phyloP scores from a whole-genome alignment of 2,797 vertebrate species.

The Aeoliscus strigatus region DNA sequence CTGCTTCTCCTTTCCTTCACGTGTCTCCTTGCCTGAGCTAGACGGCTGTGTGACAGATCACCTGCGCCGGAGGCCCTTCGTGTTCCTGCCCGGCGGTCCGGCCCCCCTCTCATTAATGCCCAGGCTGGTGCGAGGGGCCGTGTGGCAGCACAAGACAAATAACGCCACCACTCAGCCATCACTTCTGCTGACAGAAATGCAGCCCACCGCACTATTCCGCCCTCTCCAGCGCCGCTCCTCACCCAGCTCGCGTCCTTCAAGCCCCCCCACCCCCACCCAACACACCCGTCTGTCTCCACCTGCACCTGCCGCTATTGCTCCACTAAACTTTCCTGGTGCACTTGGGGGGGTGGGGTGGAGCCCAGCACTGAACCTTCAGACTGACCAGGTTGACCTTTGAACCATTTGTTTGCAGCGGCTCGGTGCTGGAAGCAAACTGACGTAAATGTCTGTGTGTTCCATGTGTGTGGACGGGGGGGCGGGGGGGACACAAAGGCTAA shows the following conservation, averaged over 20 bases:
- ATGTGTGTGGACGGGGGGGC: conserved; percentile 7
- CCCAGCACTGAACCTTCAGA: conserved; percentile 27
- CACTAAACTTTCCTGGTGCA: conserved; percentile 53
- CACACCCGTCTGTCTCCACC: conserved; percentile 46
- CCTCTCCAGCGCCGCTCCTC: conserved; percentile 70
- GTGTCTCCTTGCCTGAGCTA: conserved; percentile 59
- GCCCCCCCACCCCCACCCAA: conserved; percentile 5
- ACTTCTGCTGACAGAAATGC: conserved; percentile 85
- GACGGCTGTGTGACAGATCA: conserved; percentile 77
- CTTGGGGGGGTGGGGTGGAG: conserved; percentile 36
- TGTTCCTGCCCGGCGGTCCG: conserved; percentile 76
- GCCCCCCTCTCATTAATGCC: conserved; percentile 82
- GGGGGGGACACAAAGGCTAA: conserved; percentile 74
- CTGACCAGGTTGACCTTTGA: too few relatives aligned
- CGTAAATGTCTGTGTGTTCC: conserved; percentile 6
- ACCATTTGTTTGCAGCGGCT: too few relatives aligned
- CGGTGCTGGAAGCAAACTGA: too few relatives aligned
- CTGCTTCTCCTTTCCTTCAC: conserved; percentile 44
- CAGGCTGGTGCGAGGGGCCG: conserved; percentile 72
- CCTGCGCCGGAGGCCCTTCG: conserved; percentile 65
- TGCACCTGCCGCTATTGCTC: conserved; percentile 57
- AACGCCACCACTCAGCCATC: conserved; percentile 79
- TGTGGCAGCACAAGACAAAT: conserved; percentile 83
- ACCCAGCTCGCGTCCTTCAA: conserved; percentile 69
- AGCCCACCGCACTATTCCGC: conserved; percentile 80